A percentile compares a stretch with the other conserved stretches of the same genome.
phyloP scores from a whole-genome alignment of 2,888 invertebrate species.

The Tetropium fuscum region DNA sequence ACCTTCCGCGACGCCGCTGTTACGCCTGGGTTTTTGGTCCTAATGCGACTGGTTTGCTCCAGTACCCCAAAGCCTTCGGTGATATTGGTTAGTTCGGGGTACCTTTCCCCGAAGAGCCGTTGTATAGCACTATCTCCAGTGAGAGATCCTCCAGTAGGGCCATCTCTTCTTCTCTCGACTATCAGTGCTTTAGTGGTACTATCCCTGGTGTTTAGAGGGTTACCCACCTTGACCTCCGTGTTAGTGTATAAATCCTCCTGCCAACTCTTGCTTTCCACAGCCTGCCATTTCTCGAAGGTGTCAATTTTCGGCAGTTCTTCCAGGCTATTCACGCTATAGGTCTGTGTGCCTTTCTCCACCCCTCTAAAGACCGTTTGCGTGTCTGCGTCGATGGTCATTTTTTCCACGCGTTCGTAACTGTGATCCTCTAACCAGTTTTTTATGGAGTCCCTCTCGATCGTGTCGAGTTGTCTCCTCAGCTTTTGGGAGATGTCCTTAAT shows the following conservation, averaged over 20 bases:
- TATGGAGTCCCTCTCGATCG: background rate
- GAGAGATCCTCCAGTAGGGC: conserved; percentile 27
- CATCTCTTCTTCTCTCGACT: too few relatives aligned
- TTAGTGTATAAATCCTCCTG: background rate
- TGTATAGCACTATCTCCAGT: conserved; percentile 25
- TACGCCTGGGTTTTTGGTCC: background rate
- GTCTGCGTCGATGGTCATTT: background rate
- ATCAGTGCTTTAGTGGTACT: too few relatives aligned
- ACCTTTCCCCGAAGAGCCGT: conserved; percentile 25
- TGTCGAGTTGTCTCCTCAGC: background rate
- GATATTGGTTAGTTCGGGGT: conserved; percentile 13
- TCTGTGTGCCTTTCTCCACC: background rate
- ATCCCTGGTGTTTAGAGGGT: conserved; percentile 3
- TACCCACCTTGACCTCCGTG: conserved; percentile 6
- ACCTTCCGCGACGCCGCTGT: background rate
- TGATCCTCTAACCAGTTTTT: background rate
- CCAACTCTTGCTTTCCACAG: background rate
- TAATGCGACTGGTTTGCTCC: background rate
- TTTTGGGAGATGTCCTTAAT: background rate
- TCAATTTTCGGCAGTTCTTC: too few relatives aligned
- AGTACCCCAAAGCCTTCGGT: background rate
- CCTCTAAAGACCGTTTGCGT: background rate
- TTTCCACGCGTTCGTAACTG: background rate
- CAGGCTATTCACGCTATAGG: background rate
- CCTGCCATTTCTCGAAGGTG: background rate